phyloP scores from a whole-genome alignment of 2,113 vertebrate genomes.

The Salvator merianae region DNA sequence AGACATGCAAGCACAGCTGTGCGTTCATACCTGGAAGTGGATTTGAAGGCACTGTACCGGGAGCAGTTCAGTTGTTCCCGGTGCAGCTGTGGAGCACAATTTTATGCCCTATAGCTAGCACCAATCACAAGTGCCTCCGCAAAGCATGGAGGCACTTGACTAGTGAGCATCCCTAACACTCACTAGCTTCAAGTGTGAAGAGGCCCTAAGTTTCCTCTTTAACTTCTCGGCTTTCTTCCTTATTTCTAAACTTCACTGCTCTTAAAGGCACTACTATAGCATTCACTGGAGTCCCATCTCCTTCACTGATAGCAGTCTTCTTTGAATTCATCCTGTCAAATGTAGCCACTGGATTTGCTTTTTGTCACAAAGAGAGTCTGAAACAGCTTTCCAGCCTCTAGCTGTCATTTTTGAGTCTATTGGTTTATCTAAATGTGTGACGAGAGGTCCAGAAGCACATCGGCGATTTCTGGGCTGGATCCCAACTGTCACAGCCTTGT shows the following conservation, averaged over 20 bases:
- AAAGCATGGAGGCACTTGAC: too few relatives aligned
- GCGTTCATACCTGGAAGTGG: too few relatives aligned
- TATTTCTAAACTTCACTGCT: slow-evolving; percentile 19
- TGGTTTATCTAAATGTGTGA: slow-evolving; percentile 50
- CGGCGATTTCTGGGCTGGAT: background rate
- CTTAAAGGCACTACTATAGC: slow-evolving; percentile 34
- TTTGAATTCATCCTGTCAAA: slow-evolving; percentile 58
- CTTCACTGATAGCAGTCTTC: slow-evolving; percentile 39
- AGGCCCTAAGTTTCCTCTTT: background rate
- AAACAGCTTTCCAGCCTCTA: slow-evolving; percentile 49
- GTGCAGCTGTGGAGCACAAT: too few relatives aligned
- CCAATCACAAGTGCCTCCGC: too few relatives aligned
- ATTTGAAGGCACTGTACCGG: too few relatives aligned
- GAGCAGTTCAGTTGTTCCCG: too few relatives aligned
- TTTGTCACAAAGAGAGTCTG: slow-evolving; percentile 29
- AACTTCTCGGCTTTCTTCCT: slow-evolving; percentile 4
- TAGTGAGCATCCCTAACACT: too few relatives aligned
- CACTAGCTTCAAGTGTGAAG: too few relatives aligned
- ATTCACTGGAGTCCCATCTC: slow-evolving; percentile 51
- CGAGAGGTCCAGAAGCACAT: slow-evolving; percentile 42
- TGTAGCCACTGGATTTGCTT: slow-evolving; percentile 52
- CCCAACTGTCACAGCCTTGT: slow-evolving; percentile 27
- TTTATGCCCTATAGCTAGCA: too few relatives aligned
- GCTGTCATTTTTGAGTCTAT: slow-evolving; percentile 45
- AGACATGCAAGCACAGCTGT: too few relatives aligned